Base-by-base conservation (phyloP, 2,797 vertebrate species). In the Paguma larvata region DNA sequence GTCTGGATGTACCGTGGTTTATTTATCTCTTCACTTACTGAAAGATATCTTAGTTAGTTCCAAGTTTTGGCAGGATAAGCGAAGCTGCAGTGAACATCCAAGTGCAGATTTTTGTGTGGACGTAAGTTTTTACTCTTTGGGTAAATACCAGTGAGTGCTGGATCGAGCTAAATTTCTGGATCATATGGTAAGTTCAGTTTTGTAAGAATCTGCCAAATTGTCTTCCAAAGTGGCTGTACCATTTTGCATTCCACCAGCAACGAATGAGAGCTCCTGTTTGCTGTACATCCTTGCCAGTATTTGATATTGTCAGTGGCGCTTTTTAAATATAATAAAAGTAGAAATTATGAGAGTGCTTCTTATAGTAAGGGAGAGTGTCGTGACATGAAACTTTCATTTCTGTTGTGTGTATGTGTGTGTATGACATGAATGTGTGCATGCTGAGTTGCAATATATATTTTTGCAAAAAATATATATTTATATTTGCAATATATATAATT, bases 61-160 rank as follows among this genome's bases (percentile, higher is more conserved):
- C 59, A 77, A n/a, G 30, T 83, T 88, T 83, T 88, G 38, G 32
- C 48, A 23, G 67, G 77, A 48, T n/a, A 21, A 77, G 62, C 68
- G 77, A 68, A 88, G 21, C 85, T 95, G n/a, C 62, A 51, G 0
- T 83, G 87, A 62, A 82, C 46, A 87, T 32, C 16, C 30, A 30
- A 82, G 67, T 92, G 14, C 44, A 91, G 44, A n/a, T 67, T 89
- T 89, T 63, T 41, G 34, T 59, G n/a, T 85, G 41, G 59, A 59
- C 15, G 5, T 83, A 87, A 38, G n/a, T 92, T 88, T 92, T 92
- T 51, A n/a, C 25, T 88, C 56, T 92, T 83, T 95, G 32, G 7
- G 68, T 77, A 88, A 75, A 75, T 32, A 85, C 25, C 19, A 59
- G 59, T 48, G 84, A 88, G 44, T 75, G 38, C 68, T 83, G 84